Evolutionary conservation across 2,888 invertebrate genomes (phyloP).

Genomic region (Punctoribates punctum): DNA sequence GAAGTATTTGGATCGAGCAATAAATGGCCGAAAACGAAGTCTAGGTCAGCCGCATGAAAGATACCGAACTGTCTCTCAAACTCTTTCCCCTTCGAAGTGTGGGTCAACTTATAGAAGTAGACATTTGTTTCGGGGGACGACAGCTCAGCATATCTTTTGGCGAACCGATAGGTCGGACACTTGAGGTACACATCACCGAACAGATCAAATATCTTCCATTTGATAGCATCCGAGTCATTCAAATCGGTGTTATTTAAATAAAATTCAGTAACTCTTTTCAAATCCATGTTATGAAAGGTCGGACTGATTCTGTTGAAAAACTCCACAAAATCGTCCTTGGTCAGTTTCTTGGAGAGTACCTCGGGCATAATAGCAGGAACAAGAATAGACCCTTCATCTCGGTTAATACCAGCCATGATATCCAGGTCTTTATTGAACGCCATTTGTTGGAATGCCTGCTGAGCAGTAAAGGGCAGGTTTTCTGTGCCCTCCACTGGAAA

Average conservation of each 20-base stretch:
- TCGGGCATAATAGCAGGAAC: no score
- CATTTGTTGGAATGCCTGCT: no score
- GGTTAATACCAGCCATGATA: no score
- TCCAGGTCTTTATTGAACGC: not conserved
- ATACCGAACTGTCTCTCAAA: not conserved
- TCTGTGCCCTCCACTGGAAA: not conserved
- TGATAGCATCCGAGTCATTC: not conserved
- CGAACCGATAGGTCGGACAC: slow-evolving; percentile 36
- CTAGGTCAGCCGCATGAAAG: not conserved
- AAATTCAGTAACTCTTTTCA: not conserved
- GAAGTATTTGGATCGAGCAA: not conserved
- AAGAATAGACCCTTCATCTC: no score
- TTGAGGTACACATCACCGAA: not conserved
- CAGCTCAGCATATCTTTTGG: slow-evolving; percentile 18
- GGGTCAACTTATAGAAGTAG: not conserved
- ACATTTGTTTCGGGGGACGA: not conserved
- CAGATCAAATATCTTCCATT: not conserved
- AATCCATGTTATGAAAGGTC: not conserved
- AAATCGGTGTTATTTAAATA: not conserved
- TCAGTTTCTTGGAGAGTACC: no score
- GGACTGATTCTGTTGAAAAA: no score
- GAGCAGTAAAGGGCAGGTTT: not conserved
- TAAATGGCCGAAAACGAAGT: slow-evolving; percentile 13
- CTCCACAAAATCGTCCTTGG: no score
- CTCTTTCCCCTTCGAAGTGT: not conserved